Base-by-base conservation (phyloP, 2,888 invertebrate species). In the Eristalis tenax region DNA sequence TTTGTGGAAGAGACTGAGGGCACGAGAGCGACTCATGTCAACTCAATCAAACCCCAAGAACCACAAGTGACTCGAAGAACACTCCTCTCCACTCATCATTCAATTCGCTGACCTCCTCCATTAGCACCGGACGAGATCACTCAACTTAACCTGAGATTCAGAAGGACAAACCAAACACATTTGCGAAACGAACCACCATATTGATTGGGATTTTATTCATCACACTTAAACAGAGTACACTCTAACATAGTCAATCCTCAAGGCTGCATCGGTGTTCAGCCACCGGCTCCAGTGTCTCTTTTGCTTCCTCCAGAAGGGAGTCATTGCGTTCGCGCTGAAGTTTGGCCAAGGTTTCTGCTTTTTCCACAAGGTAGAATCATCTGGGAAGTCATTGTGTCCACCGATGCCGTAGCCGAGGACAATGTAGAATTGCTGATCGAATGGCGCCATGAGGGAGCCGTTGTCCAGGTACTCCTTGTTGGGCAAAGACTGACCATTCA, bases 351-450 rank as follows among this genome's bases (percentile, higher is more conserved):
- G 97, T 91, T 97, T 98, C 0, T 63, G 26, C 1, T 76, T 76
- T 3, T 79, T 5, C 89, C 91, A 90, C 13, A 83, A 84, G 5
- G 65, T 22, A 6, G 77, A 75, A 59, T 83, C 89, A 89, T 97
- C 96, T 0, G 95, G 94, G 91, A 97, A 97, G 90, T 95, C 95
- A 74, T 95, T 94, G 4, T 95, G 92, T 0, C 97, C 97, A 0
- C 97, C 97, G 59, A 97, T 96, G 50, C 96, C 96, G 15, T 97
- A 93, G 0, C 97, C 97, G 70, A 98, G 90, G 0, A 96, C 94
- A 28, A 98, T 96, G 95, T 97, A 93, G 80, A 93, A 93, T 93
- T 96, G 94, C 91, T 96, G 94, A 92, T 97, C 97, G 90, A 97
- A 97, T 0, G 97, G 97, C 0, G 97, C 96, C 92, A 96, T 94